These are phyloP conservation scores for Diarsia dahlii DNA, from an alignment of 2,888 invertebrate species.

Conservation along the genomic window DNA sequence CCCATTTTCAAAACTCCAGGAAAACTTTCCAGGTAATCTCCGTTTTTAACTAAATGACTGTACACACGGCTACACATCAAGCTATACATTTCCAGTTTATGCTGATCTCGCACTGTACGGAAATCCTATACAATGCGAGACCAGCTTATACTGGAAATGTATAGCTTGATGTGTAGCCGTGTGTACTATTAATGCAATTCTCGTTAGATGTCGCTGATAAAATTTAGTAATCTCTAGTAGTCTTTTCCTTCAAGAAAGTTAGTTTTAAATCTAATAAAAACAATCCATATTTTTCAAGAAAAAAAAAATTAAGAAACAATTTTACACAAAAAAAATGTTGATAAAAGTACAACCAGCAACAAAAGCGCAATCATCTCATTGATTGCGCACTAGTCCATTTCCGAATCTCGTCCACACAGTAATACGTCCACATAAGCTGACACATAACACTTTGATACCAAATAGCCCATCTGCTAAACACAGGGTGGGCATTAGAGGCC, in stretches of 20 bases:
- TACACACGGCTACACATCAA: too few species aligned
- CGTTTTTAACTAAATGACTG: too few species aligned
- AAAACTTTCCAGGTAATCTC: too few species aligned
- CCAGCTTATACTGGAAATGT: too few species aligned
- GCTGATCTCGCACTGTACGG: too few species aligned
- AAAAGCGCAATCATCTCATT: conserved; percentile 13
- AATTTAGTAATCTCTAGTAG: background rate
- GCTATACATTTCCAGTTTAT: too few species aligned
- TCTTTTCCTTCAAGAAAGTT: background rate
- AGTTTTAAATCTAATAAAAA: background rate
- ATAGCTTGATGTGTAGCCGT: too few species aligned
- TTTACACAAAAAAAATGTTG: background rate
- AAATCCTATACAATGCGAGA: too few species aligned
- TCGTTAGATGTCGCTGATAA: background rate
- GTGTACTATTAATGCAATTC: too few species aligned
- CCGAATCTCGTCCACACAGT: background rate
- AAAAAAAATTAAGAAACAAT: background rate
- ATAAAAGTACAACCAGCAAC: conserved; percentile 9
- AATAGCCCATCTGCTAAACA: conserved; percentile 55
- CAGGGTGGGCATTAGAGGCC: conserved; percentile 81
- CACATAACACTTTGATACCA: conserved; percentile 26
- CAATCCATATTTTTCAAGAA: background rate
- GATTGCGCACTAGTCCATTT: background rate
- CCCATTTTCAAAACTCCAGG: too few species aligned
- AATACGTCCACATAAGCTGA: conserved; percentile 22